Evolutionary conservation across 2,888 invertebrate genomes (phyloP).

Genomic region (Limnephilus rhombicus): DNA sequence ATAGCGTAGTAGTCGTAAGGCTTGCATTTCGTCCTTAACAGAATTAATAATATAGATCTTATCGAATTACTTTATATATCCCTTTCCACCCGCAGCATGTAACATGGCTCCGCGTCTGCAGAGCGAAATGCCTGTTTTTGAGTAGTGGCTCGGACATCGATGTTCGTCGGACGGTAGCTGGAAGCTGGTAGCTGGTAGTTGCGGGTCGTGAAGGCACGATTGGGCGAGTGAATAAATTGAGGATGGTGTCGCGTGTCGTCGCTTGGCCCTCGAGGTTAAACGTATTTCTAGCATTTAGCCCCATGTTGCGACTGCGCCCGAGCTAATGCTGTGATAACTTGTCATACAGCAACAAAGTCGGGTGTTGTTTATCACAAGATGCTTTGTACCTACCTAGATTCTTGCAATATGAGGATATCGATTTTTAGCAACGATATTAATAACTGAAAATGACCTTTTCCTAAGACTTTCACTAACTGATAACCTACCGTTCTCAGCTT

Average conservation of each 20-base stretch:
- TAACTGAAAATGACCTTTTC: background rate
- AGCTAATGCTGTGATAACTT: constrained; percentile 32
- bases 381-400: background rate
- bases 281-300: constrained; percentile 21
- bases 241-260: constrained; percentile 44
- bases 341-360: background rate
- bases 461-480: background rate
- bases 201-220: constrained; percentile 46
- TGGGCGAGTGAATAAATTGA: constrained; percentile 43
- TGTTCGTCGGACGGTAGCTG: constrained; percentile 29
- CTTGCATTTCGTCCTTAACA: background rate
- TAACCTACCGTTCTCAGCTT: background rate
- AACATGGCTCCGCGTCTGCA: background rate
- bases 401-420: background rate
- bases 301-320: background rate
- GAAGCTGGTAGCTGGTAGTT: constrained; percentile 30
- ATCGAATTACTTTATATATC: background rate
- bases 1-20: background rate
- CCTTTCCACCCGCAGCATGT: background rate
- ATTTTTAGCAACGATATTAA: background rate
- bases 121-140: background rate
- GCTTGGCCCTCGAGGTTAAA: constrained; percentile 33
- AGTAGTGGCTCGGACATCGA: constrained; percentile 15
- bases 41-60: background rate
- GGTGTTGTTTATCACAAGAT: background rate